These are phyloP conservation scores for Callopanchax toddi DNA, from an alignment of 2,113 vertebrate genomes.

Conservation along the genomic window DNA sequence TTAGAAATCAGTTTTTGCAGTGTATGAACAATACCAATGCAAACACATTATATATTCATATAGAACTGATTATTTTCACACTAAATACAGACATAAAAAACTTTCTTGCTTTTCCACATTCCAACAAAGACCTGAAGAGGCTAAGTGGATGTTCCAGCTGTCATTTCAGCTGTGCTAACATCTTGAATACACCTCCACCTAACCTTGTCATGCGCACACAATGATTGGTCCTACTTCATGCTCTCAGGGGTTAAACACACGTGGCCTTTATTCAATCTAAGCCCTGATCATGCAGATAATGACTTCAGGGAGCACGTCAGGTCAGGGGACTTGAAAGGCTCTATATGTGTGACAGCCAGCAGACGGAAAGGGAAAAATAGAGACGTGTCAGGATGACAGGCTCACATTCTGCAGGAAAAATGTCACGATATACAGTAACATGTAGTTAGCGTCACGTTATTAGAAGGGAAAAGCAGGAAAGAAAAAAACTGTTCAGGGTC, in stretches of 20 bases:
- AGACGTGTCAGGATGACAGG: constrained; percentile 29
- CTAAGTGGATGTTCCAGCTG: constrained; percentile 9
- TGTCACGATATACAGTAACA: constrained; percentile 4
- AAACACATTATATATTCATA: too few relatives aligned
- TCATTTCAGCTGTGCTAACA: constrained; percentile 27
- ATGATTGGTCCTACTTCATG: constrained; percentile 30
- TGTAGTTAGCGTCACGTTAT: neutral
- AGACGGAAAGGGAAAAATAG: constrained; percentile 52
- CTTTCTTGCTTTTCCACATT: neutral
- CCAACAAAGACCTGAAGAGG: constrained; percentile 19
- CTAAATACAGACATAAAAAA: too few relatives aligned
- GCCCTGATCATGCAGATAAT: constrained; percentile 72
- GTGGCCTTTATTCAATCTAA: constrained; percentile 64
- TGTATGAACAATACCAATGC: too few relatives aligned
- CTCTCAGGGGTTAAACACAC: constrained; percentile 63
- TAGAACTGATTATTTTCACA: too few relatives aligned
- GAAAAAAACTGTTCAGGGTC: neutral
- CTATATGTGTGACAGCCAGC: constrained; percentile 52
- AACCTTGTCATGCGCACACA: constrained; percentile 37
- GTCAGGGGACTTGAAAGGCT: constrained; percentile 32
- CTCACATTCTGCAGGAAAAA: neutral
- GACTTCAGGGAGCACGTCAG: constrained; percentile 62
- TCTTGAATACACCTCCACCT: constrained; percentile 14
- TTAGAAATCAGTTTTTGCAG: too few relatives aligned
- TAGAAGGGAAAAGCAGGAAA: neutral